Conservation (phyloP, 2,113 vertebrate genomes). For the Gymnorhina tibicen region DNA sequence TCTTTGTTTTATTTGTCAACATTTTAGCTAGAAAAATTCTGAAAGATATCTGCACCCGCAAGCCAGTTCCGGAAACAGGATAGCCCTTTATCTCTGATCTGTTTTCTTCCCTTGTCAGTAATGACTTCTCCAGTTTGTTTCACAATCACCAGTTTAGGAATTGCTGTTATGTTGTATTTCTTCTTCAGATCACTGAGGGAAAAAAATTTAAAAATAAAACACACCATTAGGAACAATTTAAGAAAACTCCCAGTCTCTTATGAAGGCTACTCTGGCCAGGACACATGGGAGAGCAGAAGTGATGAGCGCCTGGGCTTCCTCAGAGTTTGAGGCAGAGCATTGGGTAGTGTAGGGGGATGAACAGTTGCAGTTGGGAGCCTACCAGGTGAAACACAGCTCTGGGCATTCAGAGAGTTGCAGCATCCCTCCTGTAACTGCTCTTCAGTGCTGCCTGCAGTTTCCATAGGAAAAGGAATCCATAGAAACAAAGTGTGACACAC, state of each 20-base stretch:
- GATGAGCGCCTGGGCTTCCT: neutral
- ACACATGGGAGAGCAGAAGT: neutral
- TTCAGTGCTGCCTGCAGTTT: neutral
- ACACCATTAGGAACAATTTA: neutral
- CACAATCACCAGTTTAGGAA: slow-evolving; percentile 94
- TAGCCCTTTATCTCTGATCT: slow-evolving; percentile 87
- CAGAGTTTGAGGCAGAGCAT: neutral
- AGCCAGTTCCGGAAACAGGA: slow-evolving; percentile 89
- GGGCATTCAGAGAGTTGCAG: neutral
- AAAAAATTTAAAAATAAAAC: neutral
- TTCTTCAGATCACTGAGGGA: slow-evolving; percentile 86
- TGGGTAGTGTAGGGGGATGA: neutral
- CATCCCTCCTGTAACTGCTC: neutral
- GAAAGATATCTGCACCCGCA: slow-evolving; percentile 88
- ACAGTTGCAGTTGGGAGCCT: neutral
- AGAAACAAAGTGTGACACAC: neutral
- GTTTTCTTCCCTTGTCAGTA: slow-evolving; percentile 92
- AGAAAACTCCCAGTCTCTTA: neutral
- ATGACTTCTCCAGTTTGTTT: slow-evolving; percentile 93
- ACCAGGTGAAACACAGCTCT: neutral
- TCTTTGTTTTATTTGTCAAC: neutral
- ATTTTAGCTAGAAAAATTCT: slow-evolving; percentile 85
- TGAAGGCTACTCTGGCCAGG: neutral
- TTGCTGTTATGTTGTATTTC: slow-evolving; percentile 86
- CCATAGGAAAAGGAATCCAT: neutral